Percentiles rank a stretch among this genome's conserved stretches.
Evolutionary conservation across 2,888 invertebrate genomes (phyloP).

Genomic region (Macrostomum cliftonense): DNA sequence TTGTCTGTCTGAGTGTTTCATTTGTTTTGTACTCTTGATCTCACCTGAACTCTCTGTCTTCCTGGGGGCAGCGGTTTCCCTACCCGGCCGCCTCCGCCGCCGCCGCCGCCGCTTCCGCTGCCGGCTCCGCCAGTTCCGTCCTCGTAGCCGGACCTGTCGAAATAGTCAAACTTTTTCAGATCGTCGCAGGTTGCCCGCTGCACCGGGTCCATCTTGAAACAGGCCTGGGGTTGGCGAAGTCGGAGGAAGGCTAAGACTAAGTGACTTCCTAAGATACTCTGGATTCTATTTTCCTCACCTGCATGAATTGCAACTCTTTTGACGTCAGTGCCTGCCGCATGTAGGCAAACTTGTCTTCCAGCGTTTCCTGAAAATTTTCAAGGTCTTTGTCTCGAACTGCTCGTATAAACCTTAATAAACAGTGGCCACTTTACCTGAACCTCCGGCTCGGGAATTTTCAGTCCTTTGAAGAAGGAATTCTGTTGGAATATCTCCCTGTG

Average conservation of each 20-base stretch:
- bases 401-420: no score
- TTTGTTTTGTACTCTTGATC: no score
- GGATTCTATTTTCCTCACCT: no score
- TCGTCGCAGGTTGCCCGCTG: conserved; percentile 78
- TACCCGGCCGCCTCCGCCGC: no score
- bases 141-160: conserved; percentile 42
- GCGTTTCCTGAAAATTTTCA: conserved; percentile 44
- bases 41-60: no score
- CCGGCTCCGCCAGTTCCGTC: no score
- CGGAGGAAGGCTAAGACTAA: no score
- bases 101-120: no score
- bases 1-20: no score
- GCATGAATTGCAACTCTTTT: conserved; percentile 27
- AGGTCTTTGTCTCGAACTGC: no score
- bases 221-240: conserved; percentile 62
- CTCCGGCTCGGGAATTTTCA: conserved; percentile 74
- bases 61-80: no score
- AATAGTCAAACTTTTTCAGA: conserved; percentile 68
- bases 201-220: conserved; percentile 78
- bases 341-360: conserved; percentile 56
- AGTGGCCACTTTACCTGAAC: conserved; percentile 3
- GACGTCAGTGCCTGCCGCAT: conserved; percentile 43
- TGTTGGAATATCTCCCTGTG: conserved; percentile 87
- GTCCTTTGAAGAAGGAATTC: conserved; percentile 80
- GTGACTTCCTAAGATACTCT: no score